Evolutionary conservation across 2,888 invertebrate species (phyloP).

Genomic region (Lepidonotus clava): DNA sequence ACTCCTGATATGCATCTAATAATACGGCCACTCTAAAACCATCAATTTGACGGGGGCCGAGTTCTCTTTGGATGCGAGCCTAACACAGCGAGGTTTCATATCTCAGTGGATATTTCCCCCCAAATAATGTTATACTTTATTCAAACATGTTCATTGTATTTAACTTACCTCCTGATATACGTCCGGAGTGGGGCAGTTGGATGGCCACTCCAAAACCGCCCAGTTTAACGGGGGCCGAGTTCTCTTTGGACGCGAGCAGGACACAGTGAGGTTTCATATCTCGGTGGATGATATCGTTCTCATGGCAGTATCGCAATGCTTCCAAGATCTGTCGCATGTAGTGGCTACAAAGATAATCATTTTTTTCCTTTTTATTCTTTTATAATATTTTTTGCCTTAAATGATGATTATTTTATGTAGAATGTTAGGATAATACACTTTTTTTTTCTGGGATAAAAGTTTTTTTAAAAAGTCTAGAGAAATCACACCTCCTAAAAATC

Average conservation of each 20-base stretch:
- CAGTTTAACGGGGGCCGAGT: conserved; percentile 98
- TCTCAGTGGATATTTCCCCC: conserved; percentile 99
- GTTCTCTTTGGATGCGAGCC: conserved; percentile 97
- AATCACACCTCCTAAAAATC: too few species aligned
- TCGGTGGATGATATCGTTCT: conserved; percentile 94
- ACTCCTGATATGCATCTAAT: conserved; percentile 82
- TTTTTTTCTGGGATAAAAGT: too few species aligned
- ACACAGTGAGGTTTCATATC: conserved; percentile 99
- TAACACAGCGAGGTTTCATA: conserved; percentile 97
- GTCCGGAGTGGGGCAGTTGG: conserved; percentile 84
- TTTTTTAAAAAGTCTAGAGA: too few species aligned
- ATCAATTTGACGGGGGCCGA: conserved; percentile 98
- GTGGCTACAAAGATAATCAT: conserved; percentile 83
- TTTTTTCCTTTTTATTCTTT: neutral
- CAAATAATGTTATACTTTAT: too few species aligned
- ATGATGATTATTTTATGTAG: too few species aligned
- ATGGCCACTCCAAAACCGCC: conserved; percentile 98
- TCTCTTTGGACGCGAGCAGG: conserved; percentile 95
- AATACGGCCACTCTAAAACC: conserved; percentile 98
- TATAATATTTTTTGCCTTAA: neutral
- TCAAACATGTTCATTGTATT: too few species aligned
- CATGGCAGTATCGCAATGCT: conserved; percentile 98
- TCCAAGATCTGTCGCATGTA: conserved; percentile 99
- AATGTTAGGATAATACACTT: too few species aligned
- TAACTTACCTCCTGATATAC: conserved; percentile 79